Percentiles rank a stretch among this genome's conserved stretches.
phyloP scores from a whole-genome alignment of 2,113 vertebrate genomes.

The Poeciliopsis retropinna region DNA sequence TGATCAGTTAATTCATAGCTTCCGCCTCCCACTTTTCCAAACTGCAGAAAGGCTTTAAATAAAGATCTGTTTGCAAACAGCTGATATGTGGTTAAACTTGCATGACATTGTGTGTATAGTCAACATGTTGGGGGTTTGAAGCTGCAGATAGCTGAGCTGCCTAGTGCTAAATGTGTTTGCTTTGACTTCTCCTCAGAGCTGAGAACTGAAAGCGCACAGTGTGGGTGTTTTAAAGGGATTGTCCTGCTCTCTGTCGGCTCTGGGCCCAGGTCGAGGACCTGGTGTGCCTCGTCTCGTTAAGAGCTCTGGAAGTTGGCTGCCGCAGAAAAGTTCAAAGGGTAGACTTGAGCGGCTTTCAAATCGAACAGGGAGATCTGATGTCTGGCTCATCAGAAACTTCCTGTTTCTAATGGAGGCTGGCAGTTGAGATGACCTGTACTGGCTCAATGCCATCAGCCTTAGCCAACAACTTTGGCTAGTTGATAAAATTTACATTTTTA shows the following conservation, averaged over 20 bases:
- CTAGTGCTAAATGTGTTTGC: conserved; percentile 4
- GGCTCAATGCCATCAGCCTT: conserved; percentile 42
- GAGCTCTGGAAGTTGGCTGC: conserved; percentile 32
- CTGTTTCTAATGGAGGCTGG: conserved; percentile 58
- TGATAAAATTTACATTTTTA: neutral
- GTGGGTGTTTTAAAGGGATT: conserved; percentile 48
- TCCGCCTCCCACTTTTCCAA: conserved; percentile 28
- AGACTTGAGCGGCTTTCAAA: conserved; percentile 48
- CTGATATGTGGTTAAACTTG: conserved; percentile 53
- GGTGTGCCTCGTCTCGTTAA: conserved; percentile 17
- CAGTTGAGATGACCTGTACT: conserved; percentile 55
- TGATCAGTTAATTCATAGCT: conserved; percentile 48
- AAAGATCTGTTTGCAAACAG: conserved; percentile 72
- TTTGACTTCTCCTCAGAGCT: neutral
- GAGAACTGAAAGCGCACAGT: conserved; percentile 4
- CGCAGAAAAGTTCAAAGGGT: conserved; percentile 42
- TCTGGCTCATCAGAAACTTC: conserved; percentile 67
- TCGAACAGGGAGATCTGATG: conserved; percentile 51
- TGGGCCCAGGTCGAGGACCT: conserved; percentile 17
- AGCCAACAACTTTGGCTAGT: conserved; percentile 29
- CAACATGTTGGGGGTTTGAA: conserved; percentile 62
- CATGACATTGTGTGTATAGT: conserved; percentile 54
- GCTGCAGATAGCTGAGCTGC: conserved; percentile 23
- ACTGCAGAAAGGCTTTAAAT: conserved; percentile 48
- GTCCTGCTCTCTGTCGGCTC: conserved; percentile 22